Percentiles rank a stretch among this genome's conserved stretches.
Evolutionary conservation across 2,113 vertebrate species (phyloP).

Genomic region (Anser cygnoides): DNA sequence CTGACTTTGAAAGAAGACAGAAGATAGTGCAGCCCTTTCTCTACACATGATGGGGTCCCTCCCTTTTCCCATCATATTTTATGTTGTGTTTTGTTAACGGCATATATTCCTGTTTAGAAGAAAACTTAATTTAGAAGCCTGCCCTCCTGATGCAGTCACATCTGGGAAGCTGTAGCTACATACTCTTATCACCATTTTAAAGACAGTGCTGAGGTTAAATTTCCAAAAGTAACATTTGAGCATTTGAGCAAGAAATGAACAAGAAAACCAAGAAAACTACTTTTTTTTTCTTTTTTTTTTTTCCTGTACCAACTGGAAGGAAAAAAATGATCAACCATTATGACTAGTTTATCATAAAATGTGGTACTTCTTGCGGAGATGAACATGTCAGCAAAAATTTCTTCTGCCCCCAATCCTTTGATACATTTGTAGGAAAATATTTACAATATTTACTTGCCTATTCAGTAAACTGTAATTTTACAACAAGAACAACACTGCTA

Average conservation of each 20-base stretch:
- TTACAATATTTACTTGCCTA: slow-evolving; percentile 2
- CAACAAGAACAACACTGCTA: slow-evolving; percentile 17
- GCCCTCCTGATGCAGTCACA: neutral
- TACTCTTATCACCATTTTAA: neutral
- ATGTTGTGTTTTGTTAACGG: neutral
- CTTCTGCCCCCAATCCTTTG: neutral
- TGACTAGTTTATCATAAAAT: neutral
- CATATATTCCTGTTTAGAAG: neutral
- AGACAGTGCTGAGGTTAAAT: neutral
- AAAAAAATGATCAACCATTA: neutral
- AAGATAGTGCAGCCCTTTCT: neutral
- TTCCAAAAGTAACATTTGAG: neutral
- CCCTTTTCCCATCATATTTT: neutral
- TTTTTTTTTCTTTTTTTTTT: neutral
- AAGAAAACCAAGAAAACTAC: too few species aligned
- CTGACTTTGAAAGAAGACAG: neutral
- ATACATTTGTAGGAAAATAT: slow-evolving; percentile 17
- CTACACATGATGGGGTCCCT: neutral
- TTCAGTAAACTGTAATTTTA: slow-evolving; percentile 30
- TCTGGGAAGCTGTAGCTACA: neutral
- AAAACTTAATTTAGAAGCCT: neutral
- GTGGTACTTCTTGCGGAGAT: neutral
- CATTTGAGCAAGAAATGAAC: neutral
- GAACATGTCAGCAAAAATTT: neutral
- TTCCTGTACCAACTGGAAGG: neutral